Base-by-base conservation (phyloP, 2,888 invertebrate genomes). In the Nymphalis c-album region DNA sequence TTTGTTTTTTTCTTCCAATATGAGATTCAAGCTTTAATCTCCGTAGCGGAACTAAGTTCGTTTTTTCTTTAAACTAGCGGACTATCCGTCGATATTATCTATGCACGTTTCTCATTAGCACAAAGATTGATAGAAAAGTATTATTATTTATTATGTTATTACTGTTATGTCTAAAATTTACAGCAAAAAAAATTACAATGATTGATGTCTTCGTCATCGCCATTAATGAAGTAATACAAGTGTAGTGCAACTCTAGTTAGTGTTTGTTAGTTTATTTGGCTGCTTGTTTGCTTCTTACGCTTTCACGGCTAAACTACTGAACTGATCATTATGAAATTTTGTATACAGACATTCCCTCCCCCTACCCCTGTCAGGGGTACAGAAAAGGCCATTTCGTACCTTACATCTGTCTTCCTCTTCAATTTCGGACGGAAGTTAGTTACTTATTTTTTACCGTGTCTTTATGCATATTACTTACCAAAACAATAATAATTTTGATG, bases 41-140 rank as follows among this genome's bases (percentile, higher is more conserved):
- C 73, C 78, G 67, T 79, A 80, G 80, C 81, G 77, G 79, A 79
- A 80, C 80, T 73, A 75, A 78, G 77, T 76, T 79, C 76, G 78
- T 80, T 76, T 80, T 78, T 81, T 78, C 79, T 71, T 60, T 47
- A 68, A 73, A 72, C 72, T 76, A 74, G 74, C 75, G 73, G 74
- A 63, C 62, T 64, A 70, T 73, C 74, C 64, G 69, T 66, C 67
- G 74, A 75, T 75, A 74, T 75, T 75, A 77, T 76, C 76, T 74
- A 72, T 76, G 75, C 75, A 75, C 74, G 76, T 72, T 76, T 76
- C 75, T 74, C 72, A 73, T 75, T 75, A 74, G 68, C 69, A 62
- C 64, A 48, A 60, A 69, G 64, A 61, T 73, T 70, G 53, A 57
- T 73, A 70, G 71, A 68, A 68, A 47, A 67, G 64, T 65, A 45